A percentile compares a stretch with the other conserved stretches of the same genome.
phyloP scores from a whole-genome alignment of 2,888 invertebrate species.

The Drosophila eohydei region DNA sequence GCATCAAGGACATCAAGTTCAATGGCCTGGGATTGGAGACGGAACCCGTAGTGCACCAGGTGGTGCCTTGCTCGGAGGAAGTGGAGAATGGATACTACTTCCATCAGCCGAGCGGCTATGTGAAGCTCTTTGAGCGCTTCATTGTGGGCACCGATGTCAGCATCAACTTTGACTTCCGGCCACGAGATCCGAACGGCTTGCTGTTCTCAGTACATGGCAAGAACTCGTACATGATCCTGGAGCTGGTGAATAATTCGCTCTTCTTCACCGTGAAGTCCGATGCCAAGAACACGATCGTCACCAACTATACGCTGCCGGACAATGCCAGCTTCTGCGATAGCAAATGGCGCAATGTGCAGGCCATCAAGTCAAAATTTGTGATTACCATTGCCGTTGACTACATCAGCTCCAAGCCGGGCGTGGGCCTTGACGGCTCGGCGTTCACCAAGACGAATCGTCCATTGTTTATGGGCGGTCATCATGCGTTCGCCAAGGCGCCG shows the following conservation, averaged over 20 bases:
- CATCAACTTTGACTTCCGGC: slow-evolving; percentile 94
- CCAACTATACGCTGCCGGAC: slow-evolving; percentile 89
- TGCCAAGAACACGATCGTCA: slow-evolving; percentile 89
- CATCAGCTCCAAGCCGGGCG: slow-evolving; percentile 89
- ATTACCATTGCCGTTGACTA: slow-evolving; percentile 95
- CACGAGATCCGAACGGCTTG: slow-evolving; percentile 93
- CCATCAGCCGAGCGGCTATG: slow-evolving; percentile 90
- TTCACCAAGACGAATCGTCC: slow-evolving; percentile 93
- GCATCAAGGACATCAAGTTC: slow-evolving; percentile 91
- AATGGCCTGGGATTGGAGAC: slow-evolving; percentile 88
- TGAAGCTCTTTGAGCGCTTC: slow-evolving; percentile 89
- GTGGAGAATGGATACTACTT: slow-evolving; percentile 95
- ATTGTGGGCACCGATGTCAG: slow-evolving; percentile 91
- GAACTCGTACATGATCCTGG: slow-evolving; percentile 92
- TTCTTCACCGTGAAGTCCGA: slow-evolving; percentile 92
- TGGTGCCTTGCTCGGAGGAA: slow-evolving; percentile 91
- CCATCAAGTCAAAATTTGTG: slow-evolving; percentile 95
- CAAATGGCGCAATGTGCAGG: slow-evolving; percentile 94
- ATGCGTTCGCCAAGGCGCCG: slow-evolving; percentile 85
- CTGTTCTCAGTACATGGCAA: slow-evolving; percentile 94
- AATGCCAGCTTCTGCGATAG: slow-evolving; percentile 95
- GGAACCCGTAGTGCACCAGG: slow-evolving; percentile 87
- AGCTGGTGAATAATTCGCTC: slow-evolving; percentile 94
- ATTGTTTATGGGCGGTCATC: slow-evolving; percentile 96
- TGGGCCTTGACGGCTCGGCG: slow-evolving; percentile 88